Percentiles rank a stretch among this genome's conserved stretches.
Evolutionary conservation across 2,888 invertebrate species (phyloP).

Genomic region (Thereva unica): DNA sequence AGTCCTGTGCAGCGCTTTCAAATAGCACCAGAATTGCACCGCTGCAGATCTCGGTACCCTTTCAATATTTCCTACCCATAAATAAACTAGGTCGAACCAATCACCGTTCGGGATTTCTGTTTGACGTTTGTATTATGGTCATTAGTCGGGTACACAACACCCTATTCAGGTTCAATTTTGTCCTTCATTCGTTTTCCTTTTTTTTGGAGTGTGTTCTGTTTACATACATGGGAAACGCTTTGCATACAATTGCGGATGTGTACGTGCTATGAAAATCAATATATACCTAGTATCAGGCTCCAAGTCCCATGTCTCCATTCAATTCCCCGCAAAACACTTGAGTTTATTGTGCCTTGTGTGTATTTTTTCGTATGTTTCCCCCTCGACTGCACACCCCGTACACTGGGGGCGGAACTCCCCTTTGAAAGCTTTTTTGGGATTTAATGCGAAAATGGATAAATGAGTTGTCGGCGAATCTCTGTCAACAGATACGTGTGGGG

Average conservation of each 20-base stretch:
- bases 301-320: conserved; percentile 23
- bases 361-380: conserved; percentile 16
- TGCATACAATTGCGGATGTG: conserved; percentile 31
- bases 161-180: not conserved
- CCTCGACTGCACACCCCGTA: not conserved
- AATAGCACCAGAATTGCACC: not conserved
- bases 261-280: conserved; percentile 37
- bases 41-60: not conserved
- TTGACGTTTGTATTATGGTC: conserved; percentile 26
- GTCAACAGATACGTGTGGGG: conserved; percentile 36
- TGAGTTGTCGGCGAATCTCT: conserved; percentile 38
- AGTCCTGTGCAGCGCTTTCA: not conserved
- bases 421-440: conserved; percentile 34
- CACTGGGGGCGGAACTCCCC: conserved; percentile 12
- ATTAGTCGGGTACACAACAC: conserved; percentile 16
- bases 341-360: conserved; percentile 36
- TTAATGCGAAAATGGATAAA: conserved; percentile 41
- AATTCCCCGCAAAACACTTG: conserved; percentile 35
- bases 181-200: not conserved
- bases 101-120: conserved; percentile 22
- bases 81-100: conserved; percentile 23
- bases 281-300: conserved; percentile 7
- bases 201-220: conserved; percentile 7
- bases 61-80: not conserved
- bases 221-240: conserved; percentile 26